These are phyloP conservation scores for Balaeniceps rex DNA, from an alignment of 2,113 vertebrate species.

Conservation along the genomic window DNA sequence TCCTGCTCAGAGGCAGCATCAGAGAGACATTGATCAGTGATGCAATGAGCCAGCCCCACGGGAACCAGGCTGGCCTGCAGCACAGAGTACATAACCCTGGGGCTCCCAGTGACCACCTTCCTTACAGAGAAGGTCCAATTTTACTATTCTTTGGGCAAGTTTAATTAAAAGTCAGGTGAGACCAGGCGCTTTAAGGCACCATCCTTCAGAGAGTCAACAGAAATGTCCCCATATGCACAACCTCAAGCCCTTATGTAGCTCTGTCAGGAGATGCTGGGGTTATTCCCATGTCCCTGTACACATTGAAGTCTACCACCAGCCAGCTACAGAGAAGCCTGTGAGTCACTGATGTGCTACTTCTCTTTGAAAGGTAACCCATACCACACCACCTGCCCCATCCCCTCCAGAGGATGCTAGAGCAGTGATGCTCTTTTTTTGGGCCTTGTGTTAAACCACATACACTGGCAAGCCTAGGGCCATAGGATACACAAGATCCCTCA, in stretches of 20 bases:
- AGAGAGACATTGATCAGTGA: slow-evolving; percentile 67
- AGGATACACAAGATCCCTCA: not conserved
- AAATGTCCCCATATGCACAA: not conserved
- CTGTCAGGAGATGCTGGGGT: not conserved
- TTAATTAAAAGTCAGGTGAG: slow-evolving; percentile 49
- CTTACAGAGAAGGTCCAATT: slow-evolving; percentile 3
- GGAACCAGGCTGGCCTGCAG: slow-evolving; percentile 24
- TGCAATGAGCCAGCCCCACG: slow-evolving; percentile 35
- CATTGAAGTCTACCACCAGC: not conserved
- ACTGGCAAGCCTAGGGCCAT: not conserved
- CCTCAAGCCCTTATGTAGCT: not conserved
- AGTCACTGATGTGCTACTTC: not conserved
- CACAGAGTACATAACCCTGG: not conserved
- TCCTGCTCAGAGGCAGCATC: slow-evolving; percentile 46
- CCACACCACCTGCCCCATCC: not conserved
- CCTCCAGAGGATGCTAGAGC: not conserved
- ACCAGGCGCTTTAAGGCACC: not conserved
- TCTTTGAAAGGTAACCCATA: not conserved
- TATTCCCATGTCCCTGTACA: not conserved
- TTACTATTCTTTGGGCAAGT: not conserved
- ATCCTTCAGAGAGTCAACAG: not conserved
- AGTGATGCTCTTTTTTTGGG: not conserved
- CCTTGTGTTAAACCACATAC: not conserved
- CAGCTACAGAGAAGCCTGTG: not conserved
- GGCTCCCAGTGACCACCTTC: slow-evolving; percentile 4